These are phyloP conservation scores for Girardinus metallicus DNA, from an alignment of 2,797 vertebrate species.

Conservation along the genomic window DNA sequence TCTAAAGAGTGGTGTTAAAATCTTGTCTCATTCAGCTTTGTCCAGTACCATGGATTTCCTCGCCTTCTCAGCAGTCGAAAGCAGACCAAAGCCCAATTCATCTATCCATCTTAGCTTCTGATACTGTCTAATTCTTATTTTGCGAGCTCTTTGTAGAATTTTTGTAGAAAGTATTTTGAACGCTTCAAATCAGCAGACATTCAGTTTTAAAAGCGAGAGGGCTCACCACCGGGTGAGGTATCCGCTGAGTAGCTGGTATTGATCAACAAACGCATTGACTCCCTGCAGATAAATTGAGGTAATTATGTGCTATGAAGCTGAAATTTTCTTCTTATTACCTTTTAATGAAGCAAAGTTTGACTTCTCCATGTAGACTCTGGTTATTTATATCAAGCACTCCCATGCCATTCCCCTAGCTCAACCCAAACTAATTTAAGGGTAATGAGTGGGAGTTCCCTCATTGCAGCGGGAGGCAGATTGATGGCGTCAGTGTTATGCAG, in stretches of 20 bases:
- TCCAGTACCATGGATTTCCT: not conserved
- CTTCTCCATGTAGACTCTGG: constrained; percentile 23
- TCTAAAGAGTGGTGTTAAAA: not conserved
- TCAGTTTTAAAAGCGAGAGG: constrained; percentile 37
- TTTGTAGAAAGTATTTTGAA: not conserved
- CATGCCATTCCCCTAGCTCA: not conserved
- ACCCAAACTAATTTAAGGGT: constrained; percentile 17
- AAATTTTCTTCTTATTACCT: constrained; percentile 28
- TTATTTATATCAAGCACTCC: constrained; percentile 12
- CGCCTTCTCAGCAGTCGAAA: too few relatives aligned
- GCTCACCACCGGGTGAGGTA: constrained; percentile 42
- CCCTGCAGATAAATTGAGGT: constrained; percentile 37
- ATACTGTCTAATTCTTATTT: not conserved
- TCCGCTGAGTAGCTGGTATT: constrained; percentile 55
- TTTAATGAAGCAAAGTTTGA: constrained; percentile 37
- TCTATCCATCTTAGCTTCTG: not conserved
- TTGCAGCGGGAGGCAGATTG: constrained; percentile 1
- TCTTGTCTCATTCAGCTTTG: not conserved
- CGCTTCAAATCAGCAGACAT: not conserved
- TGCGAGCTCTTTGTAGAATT: not conserved
- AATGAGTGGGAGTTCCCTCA: constrained; percentile 33
- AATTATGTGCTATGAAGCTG: constrained; percentile 26
- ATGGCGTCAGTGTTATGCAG: constrained; percentile 26
- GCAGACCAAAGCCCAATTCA: not conserved
- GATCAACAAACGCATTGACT: constrained; percentile 53